Conservation (phyloP, 2,113 vertebrate genomes). For the Thalassarche chlororhynchos region DNA sequence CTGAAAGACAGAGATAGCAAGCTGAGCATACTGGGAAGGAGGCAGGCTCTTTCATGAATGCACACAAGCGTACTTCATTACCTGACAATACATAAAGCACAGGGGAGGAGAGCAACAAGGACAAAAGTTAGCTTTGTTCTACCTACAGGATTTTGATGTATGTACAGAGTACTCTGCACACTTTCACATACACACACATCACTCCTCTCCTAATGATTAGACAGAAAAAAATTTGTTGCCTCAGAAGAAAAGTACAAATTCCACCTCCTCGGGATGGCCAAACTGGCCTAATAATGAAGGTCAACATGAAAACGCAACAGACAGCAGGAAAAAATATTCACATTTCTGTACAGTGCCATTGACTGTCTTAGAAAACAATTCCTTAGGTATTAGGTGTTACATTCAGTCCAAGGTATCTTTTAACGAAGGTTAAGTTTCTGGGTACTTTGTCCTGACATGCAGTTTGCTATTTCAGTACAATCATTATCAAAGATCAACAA, state of each 20-base stretch:
- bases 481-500: neutral
- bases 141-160: neutral
- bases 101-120: neutral
- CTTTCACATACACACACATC: neutral
- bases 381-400: neutral
- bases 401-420: neutral
- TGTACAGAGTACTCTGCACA: neutral
- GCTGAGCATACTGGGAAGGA: neutral
- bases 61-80: rapidly evolving
- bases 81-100: neutral
- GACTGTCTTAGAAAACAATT: neutral
- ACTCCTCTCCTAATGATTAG: neutral
- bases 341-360: rapidly evolving
- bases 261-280: neutral
- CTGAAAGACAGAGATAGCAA: constrained; percentile 62
- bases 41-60: neutral
- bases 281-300: neutral
- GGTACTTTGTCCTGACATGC: neutral
- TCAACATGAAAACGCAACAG: neutral
- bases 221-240: neutral
- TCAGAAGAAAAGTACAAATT: neutral
- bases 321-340: neutral
- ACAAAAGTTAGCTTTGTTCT: neutral
- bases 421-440: neutral
- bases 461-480: neutral